These are phyloP conservation scores for Sebastes iracundus DNA, from an alignment of 2,797 vertebrate genomes.

Conservation along the genomic window DNA sequence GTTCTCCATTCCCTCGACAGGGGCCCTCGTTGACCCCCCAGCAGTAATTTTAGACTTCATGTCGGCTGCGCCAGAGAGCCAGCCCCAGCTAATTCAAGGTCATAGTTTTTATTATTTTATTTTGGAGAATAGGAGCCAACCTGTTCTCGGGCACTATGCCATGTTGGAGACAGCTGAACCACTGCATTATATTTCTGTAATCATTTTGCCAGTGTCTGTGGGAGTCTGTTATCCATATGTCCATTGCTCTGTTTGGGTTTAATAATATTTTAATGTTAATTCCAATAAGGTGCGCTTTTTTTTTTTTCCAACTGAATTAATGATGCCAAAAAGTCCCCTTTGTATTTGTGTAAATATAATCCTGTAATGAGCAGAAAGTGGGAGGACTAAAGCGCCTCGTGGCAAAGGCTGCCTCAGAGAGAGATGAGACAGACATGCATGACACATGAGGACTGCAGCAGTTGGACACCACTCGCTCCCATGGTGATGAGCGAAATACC, in stretches of 20 bases:
- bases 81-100: constrained; percentile 81
- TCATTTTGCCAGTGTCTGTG: constrained; percentile 34
- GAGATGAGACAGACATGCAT: constrained; percentile 8
- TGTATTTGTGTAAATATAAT: constrained; percentile 19
- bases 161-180: constrained; percentile 37
- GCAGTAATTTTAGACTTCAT: constrained; percentile 85
- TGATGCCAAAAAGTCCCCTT: background rate
- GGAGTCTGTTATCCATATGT: constrained; percentile 43
- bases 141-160: constrained; percentile 53
- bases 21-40: constrained; percentile 77
- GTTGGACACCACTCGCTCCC: constrained; percentile 4
- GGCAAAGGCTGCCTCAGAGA: constrained; percentile 22
- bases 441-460: constrained; percentile 15
- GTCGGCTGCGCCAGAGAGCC: constrained; percentile 74
- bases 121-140: constrained; percentile 61
- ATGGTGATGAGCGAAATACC: constrained; percentile 23
- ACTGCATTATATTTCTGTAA: constrained; percentile 41
- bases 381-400: background rate
- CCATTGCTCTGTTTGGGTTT: constrained; percentile 27
- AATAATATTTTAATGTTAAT: constrained; percentile 38
- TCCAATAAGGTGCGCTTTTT: constrained; percentile 34
- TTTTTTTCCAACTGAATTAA: constrained; percentile 25
- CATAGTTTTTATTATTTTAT: constrained; percentile 74
- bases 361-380: background rate
- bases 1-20: constrained; percentile 70